Percentiles rank a stretch among this genome's conserved stretches.
Conservation (phyloP, 2,113 vertebrate genomes). For the Ondatra zibethicus region DNA sequence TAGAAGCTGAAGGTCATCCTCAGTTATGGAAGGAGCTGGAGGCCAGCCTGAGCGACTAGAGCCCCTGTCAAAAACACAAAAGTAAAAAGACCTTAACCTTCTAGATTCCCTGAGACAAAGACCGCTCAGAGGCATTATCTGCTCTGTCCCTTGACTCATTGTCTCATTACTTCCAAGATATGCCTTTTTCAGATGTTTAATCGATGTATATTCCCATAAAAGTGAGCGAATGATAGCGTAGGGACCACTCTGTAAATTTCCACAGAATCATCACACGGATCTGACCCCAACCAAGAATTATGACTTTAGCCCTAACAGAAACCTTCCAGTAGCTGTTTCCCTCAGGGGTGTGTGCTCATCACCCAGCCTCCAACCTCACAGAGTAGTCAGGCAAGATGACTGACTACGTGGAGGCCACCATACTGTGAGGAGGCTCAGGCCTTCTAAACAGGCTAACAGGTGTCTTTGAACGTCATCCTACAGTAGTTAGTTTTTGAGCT, state of each 20-base stretch:
- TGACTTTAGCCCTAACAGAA: background rate
- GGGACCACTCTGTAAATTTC: background rate
- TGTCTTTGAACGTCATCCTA: background rate
- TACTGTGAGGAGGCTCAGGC: too few species aligned
- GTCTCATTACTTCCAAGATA: background rate
- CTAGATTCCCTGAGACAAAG: background rate
- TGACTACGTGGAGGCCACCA: background rate
- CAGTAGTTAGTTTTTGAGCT: background rate
- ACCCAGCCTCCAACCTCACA: background rate
- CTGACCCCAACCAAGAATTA: background rate
- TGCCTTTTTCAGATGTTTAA: background rate
- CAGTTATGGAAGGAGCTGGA: background rate
- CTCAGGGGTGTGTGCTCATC: background rate
- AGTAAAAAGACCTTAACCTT: background rate
- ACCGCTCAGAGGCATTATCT: background rate
- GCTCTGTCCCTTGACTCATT: background rate
- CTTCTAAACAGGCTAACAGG: background rate
- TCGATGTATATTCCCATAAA: background rate
- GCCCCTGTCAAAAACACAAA: background rate
- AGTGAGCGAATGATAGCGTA: background rate
- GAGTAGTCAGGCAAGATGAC: background rate
- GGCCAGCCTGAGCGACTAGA: background rate
- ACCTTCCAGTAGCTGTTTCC: background rate
- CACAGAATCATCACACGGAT: background rate
- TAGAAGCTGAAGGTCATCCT: background rate